Percentiles rank a stretch among this genome's conserved stretches.
Evolutionary conservation across 2,113 vertebrate genomes (phyloP).

Genomic region (Channa maculata): DNA sequence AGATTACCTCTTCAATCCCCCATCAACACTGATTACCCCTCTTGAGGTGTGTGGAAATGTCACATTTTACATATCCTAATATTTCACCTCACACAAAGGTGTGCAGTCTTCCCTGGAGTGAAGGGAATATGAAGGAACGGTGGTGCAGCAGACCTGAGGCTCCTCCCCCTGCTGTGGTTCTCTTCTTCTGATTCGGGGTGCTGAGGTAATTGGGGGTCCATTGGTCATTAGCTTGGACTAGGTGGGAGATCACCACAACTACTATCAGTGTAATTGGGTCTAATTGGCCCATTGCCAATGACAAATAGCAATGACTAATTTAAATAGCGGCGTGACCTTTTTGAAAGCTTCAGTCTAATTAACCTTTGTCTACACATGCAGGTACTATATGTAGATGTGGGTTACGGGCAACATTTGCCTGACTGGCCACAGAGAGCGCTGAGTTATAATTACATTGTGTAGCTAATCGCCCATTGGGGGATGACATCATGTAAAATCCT

Average conservation of each 20-base stretch:
- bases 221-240: conserved; percentile 73
- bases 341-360: conserved; percentile 78
- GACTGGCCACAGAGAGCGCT: conserved; percentile 28
- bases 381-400: conserved; percentile 65
- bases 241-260: conserved; percentile 66
- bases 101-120: conserved; percentile 49
- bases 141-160: conserved; percentile 38
- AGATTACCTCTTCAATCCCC: conserved; percentile 70
- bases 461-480: conserved; percentile 25
- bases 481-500: conserved; percentile 16
- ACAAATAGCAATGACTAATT: conserved; percentile 75
- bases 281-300: conserved; percentile 78
- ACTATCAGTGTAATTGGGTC: conserved; percentile 81
- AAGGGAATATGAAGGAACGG: conserved; percentile 70
- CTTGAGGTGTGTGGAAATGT: conserved; percentile 79
- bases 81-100: conserved; percentile 75
- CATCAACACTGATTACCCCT: conserved; percentile 80
- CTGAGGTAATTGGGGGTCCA: conserved; percentile 80
- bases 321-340: conserved; percentile 79
- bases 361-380: conserved; percentile 73
- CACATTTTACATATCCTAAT: conserved; percentile 84
- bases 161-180: conserved; percentile 50
- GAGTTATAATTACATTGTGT: conserved; percentile 45
- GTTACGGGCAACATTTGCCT: conserved; percentile 38
- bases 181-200: conserved; percentile 53